These are phyloP conservation scores for Adelosebastes latens DNA, from an alignment of 2,797 vertebrate genomes.

Conservation along the genomic window DNA sequence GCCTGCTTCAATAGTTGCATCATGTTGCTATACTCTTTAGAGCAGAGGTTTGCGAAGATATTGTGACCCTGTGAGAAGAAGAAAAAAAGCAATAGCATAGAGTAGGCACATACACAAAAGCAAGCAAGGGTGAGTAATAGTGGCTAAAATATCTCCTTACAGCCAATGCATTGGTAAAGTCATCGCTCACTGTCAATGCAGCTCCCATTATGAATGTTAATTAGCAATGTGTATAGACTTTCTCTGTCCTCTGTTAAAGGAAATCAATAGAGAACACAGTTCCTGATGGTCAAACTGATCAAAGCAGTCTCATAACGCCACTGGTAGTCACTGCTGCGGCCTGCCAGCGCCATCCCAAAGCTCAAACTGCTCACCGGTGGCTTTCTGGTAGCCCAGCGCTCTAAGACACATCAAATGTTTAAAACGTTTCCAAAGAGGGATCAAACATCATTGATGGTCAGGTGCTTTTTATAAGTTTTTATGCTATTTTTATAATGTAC, in stretches of 20 bases:
- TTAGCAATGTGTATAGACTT: slow-evolving; percentile 64
- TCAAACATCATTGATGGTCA: neutral
- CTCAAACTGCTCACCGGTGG: neutral
- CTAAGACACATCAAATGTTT: neutral
- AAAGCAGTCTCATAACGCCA: slow-evolving; percentile 10
- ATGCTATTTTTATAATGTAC: neutral
- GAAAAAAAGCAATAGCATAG: slow-evolving; percentile 27
- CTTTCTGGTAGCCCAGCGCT: neutral
- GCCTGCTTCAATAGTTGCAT: slow-evolving; percentile 87
- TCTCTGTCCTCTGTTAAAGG: slow-evolving; percentile 52
- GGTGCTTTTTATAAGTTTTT: neutral
- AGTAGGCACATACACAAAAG: slow-evolving; percentile 24
- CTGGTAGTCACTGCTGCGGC: slow-evolving; percentile 3
- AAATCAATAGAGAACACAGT: slow-evolving; percentile 69
- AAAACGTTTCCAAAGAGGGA: neutral
- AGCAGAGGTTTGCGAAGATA: slow-evolving; percentile 86
- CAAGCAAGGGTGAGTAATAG: slow-evolving; percentile 19
- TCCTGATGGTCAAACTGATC: slow-evolving; percentile 51
- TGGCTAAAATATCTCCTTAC: slow-evolving; percentile 36
- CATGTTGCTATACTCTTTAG: slow-evolving; percentile 87
- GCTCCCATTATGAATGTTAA: slow-evolving; percentile 68
- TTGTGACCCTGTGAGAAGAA: slow-evolving; percentile 83
- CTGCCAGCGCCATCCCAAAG: neutral
- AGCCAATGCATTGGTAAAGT: slow-evolving; percentile 53
- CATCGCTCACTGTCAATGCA: slow-evolving; percentile 69